Percentiles rank a stretch among this genome's conserved stretches.
Evolutionary conservation across 1,140 invertebrate genomes (phyloP).

Genomic region (Apis dorsata): DNA sequence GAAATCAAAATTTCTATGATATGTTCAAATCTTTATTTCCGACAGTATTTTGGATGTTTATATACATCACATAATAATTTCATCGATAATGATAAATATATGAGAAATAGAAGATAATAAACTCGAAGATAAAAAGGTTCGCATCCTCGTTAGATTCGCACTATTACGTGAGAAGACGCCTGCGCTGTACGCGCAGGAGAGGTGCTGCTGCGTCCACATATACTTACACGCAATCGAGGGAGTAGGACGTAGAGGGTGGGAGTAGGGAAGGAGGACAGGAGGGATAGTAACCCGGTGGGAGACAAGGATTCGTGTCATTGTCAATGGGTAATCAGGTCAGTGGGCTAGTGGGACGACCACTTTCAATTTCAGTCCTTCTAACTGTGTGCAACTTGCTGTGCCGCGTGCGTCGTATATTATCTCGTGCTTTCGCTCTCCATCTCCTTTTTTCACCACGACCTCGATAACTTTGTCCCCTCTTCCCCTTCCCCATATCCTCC

Average conservation of each 20-base stretch:
- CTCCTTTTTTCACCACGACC: constrained; percentile 17
- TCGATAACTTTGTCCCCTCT: constrained; percentile 16
- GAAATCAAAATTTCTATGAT: neutral
- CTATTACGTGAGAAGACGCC: constrained; percentile 47
- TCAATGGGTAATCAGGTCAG: constrained; percentile 82
- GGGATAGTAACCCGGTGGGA: constrained; percentile 51
- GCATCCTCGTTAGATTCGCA: constrained; percentile 43
- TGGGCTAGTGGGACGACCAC: constrained; percentile 80
- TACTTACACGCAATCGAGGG: constrained; percentile 28
- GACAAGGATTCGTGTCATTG: constrained; percentile 80
- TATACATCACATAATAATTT: constrained; percentile 18
- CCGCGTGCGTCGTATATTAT: constrained; percentile 62
- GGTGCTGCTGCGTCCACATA: constrained; percentile 53
- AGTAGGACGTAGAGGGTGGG: constrained; percentile 55
- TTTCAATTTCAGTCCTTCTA: constrained; percentile 80
- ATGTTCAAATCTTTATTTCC: neutral
- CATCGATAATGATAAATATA: constrained; percentile 10
- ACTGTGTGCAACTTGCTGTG: constrained; percentile 60
- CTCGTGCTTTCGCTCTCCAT: constrained; percentile 51
- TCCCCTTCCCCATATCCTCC: too few species aligned
- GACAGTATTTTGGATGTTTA: neutral
- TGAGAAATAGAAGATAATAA: too few species aligned
- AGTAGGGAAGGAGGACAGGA: constrained; percentile 31
- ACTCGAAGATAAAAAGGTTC: constrained; percentile 40
- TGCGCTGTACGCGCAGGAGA: constrained; percentile 48